Percentiles rank a stretch among this genome's conserved stretches.
These are phyloP conservation scores for Thymelicus acteon DNA, from an alignment of 2,888 invertebrate species.

Conservation along the genomic window DNA sequence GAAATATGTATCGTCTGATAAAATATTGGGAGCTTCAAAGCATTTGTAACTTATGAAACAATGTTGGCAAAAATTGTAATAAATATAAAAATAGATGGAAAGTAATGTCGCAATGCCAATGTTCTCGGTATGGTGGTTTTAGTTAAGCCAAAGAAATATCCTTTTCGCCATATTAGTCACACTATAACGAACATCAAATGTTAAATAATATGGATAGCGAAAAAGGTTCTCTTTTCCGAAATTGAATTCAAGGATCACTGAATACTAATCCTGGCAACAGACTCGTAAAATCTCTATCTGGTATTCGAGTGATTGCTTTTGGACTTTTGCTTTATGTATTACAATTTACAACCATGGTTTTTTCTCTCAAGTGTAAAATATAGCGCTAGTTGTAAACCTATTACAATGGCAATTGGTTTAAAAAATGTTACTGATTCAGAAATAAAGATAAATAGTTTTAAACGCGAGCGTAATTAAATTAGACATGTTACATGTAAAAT, in stretches of 20 bases:
- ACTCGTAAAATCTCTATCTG: slow-evolving; percentile 26
- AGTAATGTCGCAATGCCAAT: slow-evolving; percentile 5
- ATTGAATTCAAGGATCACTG: slow-evolving; percentile 38
- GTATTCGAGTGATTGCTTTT: slow-evolving; percentile 20
- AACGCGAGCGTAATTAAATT: too few species aligned
- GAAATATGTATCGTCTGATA: too few species aligned
- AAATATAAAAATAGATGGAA: background rate
- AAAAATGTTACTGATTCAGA: too few species aligned
- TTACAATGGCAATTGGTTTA: too few species aligned
- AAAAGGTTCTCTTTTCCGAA: slow-evolving; percentile 20
- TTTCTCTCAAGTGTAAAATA: too few species aligned
- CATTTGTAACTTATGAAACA: background rate
- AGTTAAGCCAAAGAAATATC: slow-evolving; percentile 16
- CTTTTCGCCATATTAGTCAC: slow-evolving; percentile 27
- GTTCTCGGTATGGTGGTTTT: background rate
- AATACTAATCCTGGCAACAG: slow-evolving; percentile 36
- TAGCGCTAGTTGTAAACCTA: too few species aligned
- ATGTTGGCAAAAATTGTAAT: background rate
- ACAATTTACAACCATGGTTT: background rate
- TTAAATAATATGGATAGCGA: slow-evolving; percentile 30
- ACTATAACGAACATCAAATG: slow-evolving; percentile 32
- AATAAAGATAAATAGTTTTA: background rate
- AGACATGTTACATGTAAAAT: too few species aligned
- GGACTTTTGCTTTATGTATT: slow-evolving; percentile 16
- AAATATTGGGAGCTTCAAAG: too few species aligned